Base-by-base conservation (phyloP, 2,888 invertebrate species). In the Andrena flavipes region DNA sequence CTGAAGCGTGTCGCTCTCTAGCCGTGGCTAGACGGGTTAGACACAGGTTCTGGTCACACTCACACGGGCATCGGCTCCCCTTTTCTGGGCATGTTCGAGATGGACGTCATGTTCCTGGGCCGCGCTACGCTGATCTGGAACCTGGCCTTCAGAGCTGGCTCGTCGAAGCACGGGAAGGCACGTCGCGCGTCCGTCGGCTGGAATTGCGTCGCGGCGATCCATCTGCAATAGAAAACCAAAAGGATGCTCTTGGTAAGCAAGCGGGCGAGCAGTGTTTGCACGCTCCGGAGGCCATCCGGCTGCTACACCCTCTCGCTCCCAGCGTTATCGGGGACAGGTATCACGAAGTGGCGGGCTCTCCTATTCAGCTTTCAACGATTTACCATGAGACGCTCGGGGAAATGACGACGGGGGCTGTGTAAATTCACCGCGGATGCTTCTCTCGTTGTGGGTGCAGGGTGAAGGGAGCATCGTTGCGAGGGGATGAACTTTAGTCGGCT, bases 121-220 rank as follows among this genome's bases (percentile, higher is more conserved):
- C 97, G 94, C 0, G 97, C 97, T 65, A 98, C 96, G 92, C 96
- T 97, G 89, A 98, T 95, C 85, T 96, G 96, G 91, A 98, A 98
- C 82, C 95, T 95, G 0, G 98, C 98, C 92, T 98, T 98, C 69
- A 97, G 93, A 0, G 97, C 97, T 0, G 98, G 98, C 93, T 98
- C 98, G 93, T 98, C 98, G 94, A 97, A 98, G 93, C 98, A 98
- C 0, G 98, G 98, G 94, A 98, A 98, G 5, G 97, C 97, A 78
- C 96, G 95, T 20, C 97, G 95, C 0, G 97, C 97, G 91, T 97
- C 97, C 68, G 97, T 97, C 2, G 97, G 96, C 92, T 97, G 97
- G 92, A 97, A 97, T 94, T 97, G 97, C 2, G 97, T 97, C 0
- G 97, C 96, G 8, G 97, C 97, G 90, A 97, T 95, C 97, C 97